A percentile compares a stretch with the other conserved stretches of the same genome.
These are phyloP conservation scores for Circaetus cinerascens DNA, from an alignment of 2,113 vertebrate species.

Conservation along the genomic window DNA sequence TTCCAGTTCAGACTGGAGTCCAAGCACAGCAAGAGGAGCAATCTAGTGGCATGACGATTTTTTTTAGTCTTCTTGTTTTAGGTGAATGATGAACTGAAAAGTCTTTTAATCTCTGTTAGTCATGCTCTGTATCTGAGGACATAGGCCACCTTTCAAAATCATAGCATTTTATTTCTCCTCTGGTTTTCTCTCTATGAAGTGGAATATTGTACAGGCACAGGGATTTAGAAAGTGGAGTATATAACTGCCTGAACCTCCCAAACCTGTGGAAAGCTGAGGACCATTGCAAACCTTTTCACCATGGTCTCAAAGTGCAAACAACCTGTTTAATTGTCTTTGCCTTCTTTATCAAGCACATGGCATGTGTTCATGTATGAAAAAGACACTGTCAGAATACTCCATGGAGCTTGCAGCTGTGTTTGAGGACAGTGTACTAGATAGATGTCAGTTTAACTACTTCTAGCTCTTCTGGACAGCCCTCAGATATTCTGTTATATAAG, in stretches of 20 bases:
- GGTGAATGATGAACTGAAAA: conserved; percentile 73
- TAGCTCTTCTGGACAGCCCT: neutral
- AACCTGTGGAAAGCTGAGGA: neutral
- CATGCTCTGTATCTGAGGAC: neutral
- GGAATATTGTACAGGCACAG: neutral
- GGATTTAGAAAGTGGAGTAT: neutral
- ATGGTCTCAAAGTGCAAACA: neutral
- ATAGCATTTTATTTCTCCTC: neutral
- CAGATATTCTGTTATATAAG: neutral
- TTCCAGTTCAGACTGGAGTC: conserved; percentile 92
- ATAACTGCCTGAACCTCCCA: neutral
- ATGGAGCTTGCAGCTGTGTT: neutral
- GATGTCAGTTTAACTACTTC: neutral
- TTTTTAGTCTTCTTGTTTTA: conserved; percentile 95
- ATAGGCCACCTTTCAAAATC: neutral
- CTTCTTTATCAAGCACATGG: neutral
- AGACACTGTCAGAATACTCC: neutral
- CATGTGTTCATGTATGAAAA: neutral
- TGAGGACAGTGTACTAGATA: neutral
- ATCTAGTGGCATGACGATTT: conserved; percentile 96
- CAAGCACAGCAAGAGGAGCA: conserved; percentile 97
- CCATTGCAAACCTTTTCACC: neutral
- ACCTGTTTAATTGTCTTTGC: neutral
- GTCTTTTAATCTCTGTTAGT: neutral
- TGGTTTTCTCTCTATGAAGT: neutral